Evolutionary conservation across 1,140 invertebrate species (phyloP), one percentile per base, ranked within the genome.

Genomic region (Macrocentrus cingulum): DNA sequence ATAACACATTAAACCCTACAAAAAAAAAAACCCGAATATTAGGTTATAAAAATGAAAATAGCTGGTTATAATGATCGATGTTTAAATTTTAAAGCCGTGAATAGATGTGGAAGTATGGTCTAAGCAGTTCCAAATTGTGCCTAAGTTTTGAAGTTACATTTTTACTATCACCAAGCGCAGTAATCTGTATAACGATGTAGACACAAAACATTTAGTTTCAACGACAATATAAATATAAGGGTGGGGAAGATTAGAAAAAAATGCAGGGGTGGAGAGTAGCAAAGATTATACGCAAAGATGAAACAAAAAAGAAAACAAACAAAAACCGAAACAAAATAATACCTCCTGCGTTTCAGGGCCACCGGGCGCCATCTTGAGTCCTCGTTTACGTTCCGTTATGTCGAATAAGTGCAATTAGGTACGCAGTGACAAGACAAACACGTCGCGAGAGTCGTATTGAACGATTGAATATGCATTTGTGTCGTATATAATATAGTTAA

Each of bases 351-450:
- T 79, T 77, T 67, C 66, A 71, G 70, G 69, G 71, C 68, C 70
- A 62, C 62, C 66, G 66, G 56, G 66, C 73, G 76, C 74, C 75
- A 80, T 79, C 76, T 78, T 71, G 73, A 49, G 72, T 77, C 75
- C 73, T 65, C 60, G 72, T 75, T 76, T 76, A 66, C 62, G 71
- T 78, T 79, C 68, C 68, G 71, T 80, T 79, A 50, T 19, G 70
- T 78, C 74, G 75, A 80, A 78, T 79, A 80, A 80, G 78, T 79
- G 78, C 78, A 80, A 80, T 80, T 80, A 80, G 75, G 75, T 73
- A 74, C 66, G 73, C 66, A 49, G 23, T 56, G 25, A 65, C 57
- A 56, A 62, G 52, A 59, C 56, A 62, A 36, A 62, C 61, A 62
- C 52, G 61, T 59, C 49, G 56, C 49, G 45, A 54, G 46, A 19